These are phyloP conservation scores for Amiota minor DNA, from an alignment of 2,888 invertebrate species.

Conservation along the genomic window DNA sequence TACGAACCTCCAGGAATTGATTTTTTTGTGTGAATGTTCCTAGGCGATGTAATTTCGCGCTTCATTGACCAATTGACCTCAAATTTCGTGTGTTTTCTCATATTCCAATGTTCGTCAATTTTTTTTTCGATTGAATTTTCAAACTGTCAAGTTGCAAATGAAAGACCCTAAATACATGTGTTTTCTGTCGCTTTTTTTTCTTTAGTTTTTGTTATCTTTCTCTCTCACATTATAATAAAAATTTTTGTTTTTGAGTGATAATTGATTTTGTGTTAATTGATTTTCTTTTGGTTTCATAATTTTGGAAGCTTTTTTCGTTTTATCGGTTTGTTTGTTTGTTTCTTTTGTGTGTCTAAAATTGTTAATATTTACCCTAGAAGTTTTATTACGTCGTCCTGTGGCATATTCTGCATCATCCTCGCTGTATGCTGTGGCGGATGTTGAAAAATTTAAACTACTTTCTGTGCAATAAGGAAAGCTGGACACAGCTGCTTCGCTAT, in stretches of 20 bases:
- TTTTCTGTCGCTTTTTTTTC: slow-evolving; percentile 59
- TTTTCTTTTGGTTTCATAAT: slow-evolving; percentile 34
- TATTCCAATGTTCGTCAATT: not conserved
- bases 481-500: slow-evolving; percentile 74
- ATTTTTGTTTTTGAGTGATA: slow-evolving; percentile 25
- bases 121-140: not conserved
- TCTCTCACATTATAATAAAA: too few relatives aligned
- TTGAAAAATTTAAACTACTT: slow-evolving; percentile 79
- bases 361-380: slow-evolving; percentile 77
- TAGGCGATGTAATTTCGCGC: too few relatives aligned
- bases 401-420: slow-evolving; percentile 85
- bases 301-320: slow-evolving; percentile 32
- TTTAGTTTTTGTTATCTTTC: not conserved
- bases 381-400: slow-evolving; percentile 82
- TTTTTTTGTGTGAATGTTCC: too few relatives aligned
- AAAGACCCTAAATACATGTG: slow-evolving; percentile 28
- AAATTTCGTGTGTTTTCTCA: too few relatives aligned
- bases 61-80: too few relatives aligned
- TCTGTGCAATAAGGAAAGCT: slow-evolving; percentile 74
- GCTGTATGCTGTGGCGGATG: slow-evolving; percentile 77
- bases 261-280: slow-evolving; percentile 34
- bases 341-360: slow-evolving; percentile 50
- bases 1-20: too few relatives aligned
- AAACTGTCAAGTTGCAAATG: not conserved
- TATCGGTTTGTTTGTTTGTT: slow-evolving; percentile 28